Conservation (phyloP, 2,113 vertebrate genomes). For the Ranitomeya imitator region DNA sequence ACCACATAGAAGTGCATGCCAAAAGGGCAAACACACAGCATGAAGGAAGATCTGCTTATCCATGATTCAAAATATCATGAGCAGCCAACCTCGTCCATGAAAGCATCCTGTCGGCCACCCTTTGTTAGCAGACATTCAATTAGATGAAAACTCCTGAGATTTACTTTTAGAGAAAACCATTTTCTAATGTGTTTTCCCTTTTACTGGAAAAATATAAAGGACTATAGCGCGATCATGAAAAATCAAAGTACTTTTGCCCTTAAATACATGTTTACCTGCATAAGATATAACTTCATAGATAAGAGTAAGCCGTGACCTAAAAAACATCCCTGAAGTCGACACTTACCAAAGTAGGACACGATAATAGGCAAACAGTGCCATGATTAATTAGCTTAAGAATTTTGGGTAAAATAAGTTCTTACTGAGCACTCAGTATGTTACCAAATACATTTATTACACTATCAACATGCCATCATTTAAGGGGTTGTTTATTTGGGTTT, state of each 20-base stretch:
- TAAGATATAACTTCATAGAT: not conserved
- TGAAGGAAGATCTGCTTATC: conserved; percentile 29
- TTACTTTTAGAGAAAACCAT: not conserved
- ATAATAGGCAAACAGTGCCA: not conserved
- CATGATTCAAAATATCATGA: conserved; percentile 23
- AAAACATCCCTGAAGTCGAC: no score
- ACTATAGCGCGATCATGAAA: not conserved
- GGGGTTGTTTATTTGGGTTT: no score
- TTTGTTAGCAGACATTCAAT: conserved; percentile 31
- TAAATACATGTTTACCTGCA: not conserved
- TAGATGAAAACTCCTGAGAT: conserved; percentile 5
- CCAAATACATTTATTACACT: not conserved
- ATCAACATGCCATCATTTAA: not conserved
- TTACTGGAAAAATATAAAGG: not conserved
- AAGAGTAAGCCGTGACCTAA: not conserved
- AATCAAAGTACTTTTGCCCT: not conserved
- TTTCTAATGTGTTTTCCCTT: conserved; percentile 21
- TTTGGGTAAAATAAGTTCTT: not conserved
- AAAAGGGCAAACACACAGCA: conserved; percentile 30
- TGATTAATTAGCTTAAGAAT: no score
- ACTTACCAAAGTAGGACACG: not conserved
- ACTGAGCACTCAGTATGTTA: not conserved
- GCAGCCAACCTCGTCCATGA: conserved; percentile 24
- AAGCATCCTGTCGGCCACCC: conserved; percentile 34
- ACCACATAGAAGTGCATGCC: conserved; percentile 13